Evolutionary conservation across 2,797 vertebrate genomes (phyloP).

Genomic region (Allobates femoralis): DNA sequence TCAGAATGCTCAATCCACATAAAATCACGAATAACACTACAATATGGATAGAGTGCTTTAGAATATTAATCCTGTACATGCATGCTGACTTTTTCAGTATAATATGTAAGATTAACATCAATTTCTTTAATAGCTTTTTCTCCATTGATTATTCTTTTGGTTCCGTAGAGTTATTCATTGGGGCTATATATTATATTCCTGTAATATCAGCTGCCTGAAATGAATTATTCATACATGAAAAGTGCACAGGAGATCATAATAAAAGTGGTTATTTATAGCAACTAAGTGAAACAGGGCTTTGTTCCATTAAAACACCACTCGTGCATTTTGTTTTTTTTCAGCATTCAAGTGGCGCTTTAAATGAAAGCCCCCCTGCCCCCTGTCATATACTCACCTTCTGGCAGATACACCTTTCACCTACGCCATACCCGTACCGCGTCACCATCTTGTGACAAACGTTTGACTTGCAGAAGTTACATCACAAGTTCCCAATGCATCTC

Average conservation of each 20-base stretch:
- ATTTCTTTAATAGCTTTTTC: not conserved
- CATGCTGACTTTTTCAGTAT: conserved; percentile 18
- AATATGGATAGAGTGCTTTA: not conserved
- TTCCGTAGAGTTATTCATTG: conserved; percentile 21
- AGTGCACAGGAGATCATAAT: conserved; percentile 10
- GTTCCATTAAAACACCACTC: conserved; percentile 4
- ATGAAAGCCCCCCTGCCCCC: too few species aligned
- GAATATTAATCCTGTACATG: conserved; percentile 9
- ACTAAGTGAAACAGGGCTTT: conserved; percentile 16
- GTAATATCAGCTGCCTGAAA: conserved; percentile 27
- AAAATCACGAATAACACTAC: not conserved
- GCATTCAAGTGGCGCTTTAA: too few species aligned
- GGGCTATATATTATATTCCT: conserved; percentile 34
- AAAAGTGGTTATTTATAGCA: conserved; percentile 23
- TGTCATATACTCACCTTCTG: too few species aligned
- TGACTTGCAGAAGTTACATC: too few species aligned
- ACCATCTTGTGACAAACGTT: too few species aligned
- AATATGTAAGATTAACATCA: not conserved
- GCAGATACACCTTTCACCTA: too few species aligned
- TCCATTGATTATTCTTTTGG: conserved; percentile 13
- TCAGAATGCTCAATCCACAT: not conserved
- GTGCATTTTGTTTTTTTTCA: too few species aligned
- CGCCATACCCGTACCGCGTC: too few species aligned
- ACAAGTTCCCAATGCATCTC: too few species aligned
- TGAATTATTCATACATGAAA: conserved; percentile 54